Conservation (phyloP, 64 coral and sea anemone species). For the Porites lutea region DNA sequence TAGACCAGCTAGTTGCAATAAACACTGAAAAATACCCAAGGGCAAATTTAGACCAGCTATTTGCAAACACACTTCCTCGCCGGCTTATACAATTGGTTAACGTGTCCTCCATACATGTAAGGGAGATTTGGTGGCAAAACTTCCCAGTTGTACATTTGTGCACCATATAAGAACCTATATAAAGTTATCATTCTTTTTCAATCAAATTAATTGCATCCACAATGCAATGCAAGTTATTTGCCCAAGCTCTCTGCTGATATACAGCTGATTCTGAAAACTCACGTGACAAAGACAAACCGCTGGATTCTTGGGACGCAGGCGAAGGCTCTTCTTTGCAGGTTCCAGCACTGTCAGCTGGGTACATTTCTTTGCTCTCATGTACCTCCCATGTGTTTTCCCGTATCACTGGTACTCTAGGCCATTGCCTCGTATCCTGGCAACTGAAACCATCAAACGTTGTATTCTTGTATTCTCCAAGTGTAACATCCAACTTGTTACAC, state of each 20-base stretch:
- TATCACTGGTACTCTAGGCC: neutral
- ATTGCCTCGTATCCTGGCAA: neutral
- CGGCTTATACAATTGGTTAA: too few relatives aligned
- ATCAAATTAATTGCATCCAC: slow-evolving; percentile 50
- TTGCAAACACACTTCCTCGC: too few relatives aligned
- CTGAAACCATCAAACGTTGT: neutral
- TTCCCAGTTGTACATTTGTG: too few relatives aligned
- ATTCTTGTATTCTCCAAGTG: neutral
- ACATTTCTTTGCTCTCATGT: neutral
- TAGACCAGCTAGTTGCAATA: too few relatives aligned
- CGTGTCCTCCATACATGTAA: too few relatives aligned
- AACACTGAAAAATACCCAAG: too few relatives aligned
- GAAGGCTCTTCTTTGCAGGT: neutral
- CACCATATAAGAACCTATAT: too few relatives aligned
- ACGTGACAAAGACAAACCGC: neutral
- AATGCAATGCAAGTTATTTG: slow-evolving; percentile 53
- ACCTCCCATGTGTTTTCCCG: neutral
- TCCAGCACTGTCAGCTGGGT: neutral
- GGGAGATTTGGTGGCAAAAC: too few relatives aligned
- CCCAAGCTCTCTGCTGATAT: neutral
- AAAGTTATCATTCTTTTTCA: slow-evolving; percentile 15
- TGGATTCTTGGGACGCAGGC: slow-evolving; percentile 2
- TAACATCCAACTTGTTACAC: neutral
- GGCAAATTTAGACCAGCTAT: too few relatives aligned
- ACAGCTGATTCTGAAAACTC: neutral